Evolutionary conservation across 1,140 invertebrate genomes (phyloP).

Genomic region (Pararge aegeria): DNA sequence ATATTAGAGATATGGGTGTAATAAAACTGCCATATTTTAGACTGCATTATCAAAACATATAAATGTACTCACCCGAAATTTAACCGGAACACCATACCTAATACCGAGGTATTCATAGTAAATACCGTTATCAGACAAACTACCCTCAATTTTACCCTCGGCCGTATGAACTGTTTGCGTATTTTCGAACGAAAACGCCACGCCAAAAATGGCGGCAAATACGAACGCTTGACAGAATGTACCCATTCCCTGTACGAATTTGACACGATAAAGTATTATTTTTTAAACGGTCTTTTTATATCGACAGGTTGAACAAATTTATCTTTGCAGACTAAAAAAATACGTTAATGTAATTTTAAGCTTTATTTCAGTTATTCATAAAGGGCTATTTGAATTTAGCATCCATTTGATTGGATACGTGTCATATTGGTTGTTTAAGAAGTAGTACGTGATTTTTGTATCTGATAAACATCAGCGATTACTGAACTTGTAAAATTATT

Average conservation of each 20-base stretch:
- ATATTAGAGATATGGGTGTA: too few species aligned
- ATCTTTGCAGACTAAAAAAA: background rate
- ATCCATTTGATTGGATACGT: background rate
- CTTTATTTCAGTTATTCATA: slow-evolving; percentile 9
- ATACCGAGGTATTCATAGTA: slow-evolving; percentile 67
- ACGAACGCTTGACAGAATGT: slow-evolving; percentile 20
- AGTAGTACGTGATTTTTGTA: slow-evolving; percentile 4
- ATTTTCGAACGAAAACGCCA: slow-evolving; percentile 33
- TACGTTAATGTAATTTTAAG: slow-evolving; percentile 5
- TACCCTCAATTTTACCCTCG: slow-evolving; percentile 61
- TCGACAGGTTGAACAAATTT: slow-evolving; percentile 14
- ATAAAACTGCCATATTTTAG: too few species aligned
- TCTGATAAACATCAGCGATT: slow-evolving; percentile 7
- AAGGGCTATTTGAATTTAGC: slow-evolving; percentile 10
- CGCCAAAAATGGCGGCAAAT: slow-evolving; percentile 36
- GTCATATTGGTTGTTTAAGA: background rate
- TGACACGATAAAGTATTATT: slow-evolving; percentile 13
- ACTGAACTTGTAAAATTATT: background rate
- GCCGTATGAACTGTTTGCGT: slow-evolving; percentile 50
- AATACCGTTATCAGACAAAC: slow-evolving; percentile 41
- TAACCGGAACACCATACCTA: slow-evolving; percentile 54
- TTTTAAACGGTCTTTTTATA: slow-evolving; percentile 26
- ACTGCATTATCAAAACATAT: background rate
- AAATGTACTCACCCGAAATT: slow-evolving; percentile 51
- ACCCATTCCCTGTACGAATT: slow-evolving; percentile 10